Evolutionary conservation across 2,113 vertebrate species (phyloP).

Genomic region (Tauraco erythrolophus): DNA sequence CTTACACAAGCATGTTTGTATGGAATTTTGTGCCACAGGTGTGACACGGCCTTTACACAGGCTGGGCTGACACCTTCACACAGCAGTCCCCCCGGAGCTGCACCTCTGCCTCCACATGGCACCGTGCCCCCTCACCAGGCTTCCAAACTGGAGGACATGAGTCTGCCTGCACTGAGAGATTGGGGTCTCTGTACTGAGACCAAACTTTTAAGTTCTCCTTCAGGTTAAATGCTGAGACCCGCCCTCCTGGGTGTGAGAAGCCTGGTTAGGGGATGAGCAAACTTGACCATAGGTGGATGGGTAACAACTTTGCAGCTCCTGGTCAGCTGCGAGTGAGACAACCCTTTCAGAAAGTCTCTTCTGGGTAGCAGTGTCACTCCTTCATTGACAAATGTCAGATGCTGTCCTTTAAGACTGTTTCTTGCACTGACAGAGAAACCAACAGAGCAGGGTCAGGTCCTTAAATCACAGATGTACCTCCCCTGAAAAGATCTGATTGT

Average conservation of each 20-base stretch:
- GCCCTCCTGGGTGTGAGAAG: neutral
- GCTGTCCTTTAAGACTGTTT: neutral
- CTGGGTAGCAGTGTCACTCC: neutral
- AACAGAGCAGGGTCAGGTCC: neutral
- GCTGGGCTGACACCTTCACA: accelerated
- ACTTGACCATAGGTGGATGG: neutral
- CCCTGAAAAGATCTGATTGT: neutral
- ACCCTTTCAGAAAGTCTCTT: neutral
- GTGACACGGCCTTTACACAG: too few species aligned
- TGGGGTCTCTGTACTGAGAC: neutral
- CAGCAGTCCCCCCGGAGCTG: neutral
- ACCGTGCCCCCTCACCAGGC: neutral
- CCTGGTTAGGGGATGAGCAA: neutral
- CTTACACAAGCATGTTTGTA: neutral
- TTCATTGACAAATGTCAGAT: neutral
- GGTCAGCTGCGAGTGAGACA: neutral
- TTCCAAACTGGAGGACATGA: neutral
- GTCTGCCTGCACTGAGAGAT: neutral
- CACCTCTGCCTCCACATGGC: neutral
- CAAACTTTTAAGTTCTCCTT: neutral
- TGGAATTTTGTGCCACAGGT: neutral
- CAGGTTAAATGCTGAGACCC: neutral
- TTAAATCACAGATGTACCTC: neutral
- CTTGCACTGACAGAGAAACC: neutral
- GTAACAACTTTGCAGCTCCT: neutral